Evolutionary conservation across 2,113 vertebrate species (phyloP).

Genomic region (Halichoerus grypus): DNA sequence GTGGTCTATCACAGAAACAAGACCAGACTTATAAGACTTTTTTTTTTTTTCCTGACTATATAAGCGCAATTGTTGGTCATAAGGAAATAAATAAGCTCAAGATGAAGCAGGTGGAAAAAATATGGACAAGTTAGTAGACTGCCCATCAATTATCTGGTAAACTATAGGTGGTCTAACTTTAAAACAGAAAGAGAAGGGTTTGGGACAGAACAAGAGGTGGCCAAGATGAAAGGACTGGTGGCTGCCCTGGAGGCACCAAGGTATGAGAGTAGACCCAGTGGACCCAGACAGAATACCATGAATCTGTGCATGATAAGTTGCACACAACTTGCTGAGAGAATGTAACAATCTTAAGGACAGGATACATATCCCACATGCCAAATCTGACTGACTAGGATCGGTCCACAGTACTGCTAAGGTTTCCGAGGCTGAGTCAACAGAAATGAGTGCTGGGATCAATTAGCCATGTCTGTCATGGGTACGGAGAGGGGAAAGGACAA

Average conservation of each 20-base stretch:
- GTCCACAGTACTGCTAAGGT: not conserved
- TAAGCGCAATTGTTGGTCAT: not conserved
- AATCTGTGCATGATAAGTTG: not conserved
- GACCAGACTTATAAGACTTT: not conserved
- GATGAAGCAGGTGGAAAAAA: slow-evolving; percentile 40
- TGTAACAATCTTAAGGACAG: not conserved
- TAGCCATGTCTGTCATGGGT: not conserved
- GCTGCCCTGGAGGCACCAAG: not conserved
- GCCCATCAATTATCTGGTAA: not conserved
- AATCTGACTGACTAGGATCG: not conserved
- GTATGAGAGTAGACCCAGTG: not conserved
- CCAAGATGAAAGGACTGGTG: not conserved
- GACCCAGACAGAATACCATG: not conserved
- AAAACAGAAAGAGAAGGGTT: not conserved
- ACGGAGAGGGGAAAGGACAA: not conserved
- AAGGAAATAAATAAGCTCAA: not conserved
- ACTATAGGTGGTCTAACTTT: not conserved
- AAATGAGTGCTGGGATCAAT: not conserved
- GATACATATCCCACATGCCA: not conserved
- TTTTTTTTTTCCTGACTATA: not conserved
- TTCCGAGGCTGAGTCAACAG: not conserved
- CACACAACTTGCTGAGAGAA: not conserved
- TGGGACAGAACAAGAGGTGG: not conserved
- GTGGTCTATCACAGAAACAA: slow-evolving; percentile 48
- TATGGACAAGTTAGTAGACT: not conserved